Conservation (phyloP, 2,797 vertebrate genomes). For the Monodelphis domestica region DNA sequence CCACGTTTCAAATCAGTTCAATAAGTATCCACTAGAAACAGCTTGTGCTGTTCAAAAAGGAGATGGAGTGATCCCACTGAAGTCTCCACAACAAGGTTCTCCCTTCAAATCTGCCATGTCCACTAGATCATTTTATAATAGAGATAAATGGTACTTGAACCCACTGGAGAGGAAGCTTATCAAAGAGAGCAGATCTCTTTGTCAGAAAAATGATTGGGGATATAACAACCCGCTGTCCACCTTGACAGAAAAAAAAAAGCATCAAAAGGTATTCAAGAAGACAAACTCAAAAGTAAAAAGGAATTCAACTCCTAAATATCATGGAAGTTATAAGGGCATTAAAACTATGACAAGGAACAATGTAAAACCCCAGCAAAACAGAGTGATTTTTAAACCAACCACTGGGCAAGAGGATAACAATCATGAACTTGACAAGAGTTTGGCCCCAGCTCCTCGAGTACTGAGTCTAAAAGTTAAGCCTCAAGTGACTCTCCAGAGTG, state of each 20-base stretch:
- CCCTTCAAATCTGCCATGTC: slow-evolving; percentile 80
- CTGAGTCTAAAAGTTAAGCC: slow-evolving; percentile 88
- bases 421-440: slow-evolving; percentile 73
- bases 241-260: slow-evolving; percentile 57
- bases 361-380: slow-evolving; percentile 62
- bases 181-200: slow-evolving; percentile 80
- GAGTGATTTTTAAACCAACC: slow-evolving; percentile 7
- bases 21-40: slow-evolving; percentile 74
- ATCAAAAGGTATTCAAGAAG: slow-evolving; percentile 47
- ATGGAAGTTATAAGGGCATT: background rate
- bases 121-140: slow-evolving; percentile 90
- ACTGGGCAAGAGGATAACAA: slow-evolving; percentile 69
- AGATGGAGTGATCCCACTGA: background rate
- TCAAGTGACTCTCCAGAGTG: slow-evolving; percentile 90
- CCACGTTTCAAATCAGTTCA: slow-evolving; percentile 66
- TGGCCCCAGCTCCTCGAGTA: slow-evolving; percentile 83
- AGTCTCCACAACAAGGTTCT: slow-evolving; percentile 71
- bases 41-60: slow-evolving; percentile 65
- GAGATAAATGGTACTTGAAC: slow-evolving; percentile 89
- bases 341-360: slow-evolving; percentile 54
- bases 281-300: slow-evolving; percentile 62
- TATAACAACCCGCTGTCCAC: slow-evolving; percentile 29
- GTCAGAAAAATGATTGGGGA: slow-evolving; percentile 42
- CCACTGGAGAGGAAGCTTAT: slow-evolving; percentile 91
- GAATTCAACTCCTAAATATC: slow-evolving; percentile 55